Evolutionary conservation across 2,797 vertebrate species (phyloP).

Genomic region (Glyptemys insculpta): DNA sequence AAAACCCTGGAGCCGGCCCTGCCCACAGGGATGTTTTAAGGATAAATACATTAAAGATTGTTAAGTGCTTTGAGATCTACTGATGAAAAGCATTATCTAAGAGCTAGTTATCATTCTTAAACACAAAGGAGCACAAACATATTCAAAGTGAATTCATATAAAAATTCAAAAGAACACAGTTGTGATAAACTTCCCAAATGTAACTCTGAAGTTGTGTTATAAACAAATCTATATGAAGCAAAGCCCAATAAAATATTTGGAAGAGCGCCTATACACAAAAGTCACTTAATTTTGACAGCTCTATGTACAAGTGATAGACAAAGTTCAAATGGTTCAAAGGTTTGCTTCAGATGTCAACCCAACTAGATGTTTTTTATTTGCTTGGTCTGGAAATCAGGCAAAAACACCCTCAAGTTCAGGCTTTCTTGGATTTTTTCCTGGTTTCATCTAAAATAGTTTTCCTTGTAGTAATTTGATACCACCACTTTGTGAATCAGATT

Average conservation of each 20-base stretch:
- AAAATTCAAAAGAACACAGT: background rate
- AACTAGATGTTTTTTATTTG: background rate
- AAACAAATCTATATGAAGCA: background rate
- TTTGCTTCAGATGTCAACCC: background rate
- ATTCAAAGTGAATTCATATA: background rate
- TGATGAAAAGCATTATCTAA: background rate
- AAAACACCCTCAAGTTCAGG: background rate
- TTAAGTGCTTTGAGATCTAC: background rate
- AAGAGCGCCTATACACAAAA: background rate
- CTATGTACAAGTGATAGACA: background rate
- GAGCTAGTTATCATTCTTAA: background rate
- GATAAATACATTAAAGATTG: background rate
- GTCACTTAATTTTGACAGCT: background rate
- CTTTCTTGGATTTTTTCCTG: background rate
- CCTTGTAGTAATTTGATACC: background rate
- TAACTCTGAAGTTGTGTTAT: background rate
- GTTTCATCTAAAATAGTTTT: background rate
- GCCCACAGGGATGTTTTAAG: background rate
- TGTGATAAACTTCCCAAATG: accelerated
- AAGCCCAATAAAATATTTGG: background rate
- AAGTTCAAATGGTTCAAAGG: background rate
- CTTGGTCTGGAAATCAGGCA: background rate
- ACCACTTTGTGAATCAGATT: background rate
- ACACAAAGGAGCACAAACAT: accelerated
- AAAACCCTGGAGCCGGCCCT: too few relatives aligned